phyloP scores from a whole-genome alignment of 2,888 invertebrate species.

The Agonum fuliginosum region DNA sequence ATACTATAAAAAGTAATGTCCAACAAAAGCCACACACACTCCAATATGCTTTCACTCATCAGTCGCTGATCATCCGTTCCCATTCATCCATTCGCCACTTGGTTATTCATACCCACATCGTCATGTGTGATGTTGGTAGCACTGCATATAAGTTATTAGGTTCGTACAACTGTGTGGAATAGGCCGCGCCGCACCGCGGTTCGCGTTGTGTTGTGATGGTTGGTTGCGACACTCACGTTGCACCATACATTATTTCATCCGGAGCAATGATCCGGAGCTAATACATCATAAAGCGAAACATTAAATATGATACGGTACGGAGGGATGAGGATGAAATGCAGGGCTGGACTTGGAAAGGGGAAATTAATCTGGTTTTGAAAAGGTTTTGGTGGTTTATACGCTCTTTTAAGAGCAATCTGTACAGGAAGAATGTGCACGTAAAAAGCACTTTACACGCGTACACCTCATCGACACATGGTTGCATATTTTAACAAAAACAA shows the following conservation, averaged over 20 bases:
- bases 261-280: constrained; percentile 55
- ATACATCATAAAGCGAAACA: constrained; percentile 56
- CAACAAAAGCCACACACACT: too few species aligned
- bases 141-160: constrained; percentile 42
- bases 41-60: too few species aligned
- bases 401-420: too few species aligned
- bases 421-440: too few species aligned
- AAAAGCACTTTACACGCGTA: too few species aligned
- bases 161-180: constrained; percentile 18
- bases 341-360: constrained; percentile 2
- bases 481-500: too few species aligned
- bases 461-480: too few species aligned
- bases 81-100: neutral
- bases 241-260: constrained; percentile 46
- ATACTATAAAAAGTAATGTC: too few species aligned
- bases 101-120: constrained; percentile 23
- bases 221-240: neutral
- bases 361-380: neutral
- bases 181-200: constrained; percentile 2
- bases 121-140: neutral
- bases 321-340: constrained; percentile 20
- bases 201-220: too few species aligned
- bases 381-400: neutral
- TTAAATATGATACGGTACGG: constrained; percentile 42
- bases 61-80: neutral